Percentiles rank a stretch among this genome's conserved stretches.
Evolutionary conservation across 1,140 invertebrate species (phyloP).

Genomic region (Drosophila orena): DNA sequence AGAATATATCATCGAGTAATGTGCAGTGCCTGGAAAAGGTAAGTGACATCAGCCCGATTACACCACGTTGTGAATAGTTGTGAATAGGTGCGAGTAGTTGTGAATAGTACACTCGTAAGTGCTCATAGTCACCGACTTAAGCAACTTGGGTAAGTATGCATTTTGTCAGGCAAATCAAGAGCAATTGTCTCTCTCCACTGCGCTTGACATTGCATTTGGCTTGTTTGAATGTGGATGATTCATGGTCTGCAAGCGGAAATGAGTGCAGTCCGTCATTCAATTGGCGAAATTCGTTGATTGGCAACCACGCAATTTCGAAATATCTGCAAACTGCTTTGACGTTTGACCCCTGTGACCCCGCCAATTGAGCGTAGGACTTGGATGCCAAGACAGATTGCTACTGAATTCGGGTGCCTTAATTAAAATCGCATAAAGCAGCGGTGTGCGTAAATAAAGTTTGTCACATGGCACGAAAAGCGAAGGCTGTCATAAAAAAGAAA

Average conservation of each 20-base stretch:
- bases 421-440: conserved; percentile 66
- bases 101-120: too few species aligned
- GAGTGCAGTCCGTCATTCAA: conserved; percentile 46
- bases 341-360: too few species aligned
- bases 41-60: conserved; percentile 8
- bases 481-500: conserved; percentile 51
- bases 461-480: conserved; percentile 50
- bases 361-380: conserved; percentile 55
- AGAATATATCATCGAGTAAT: too few species aligned
- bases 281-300: conserved; percentile 62
- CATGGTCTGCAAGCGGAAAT: conserved; percentile 57
- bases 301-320: too few species aligned
- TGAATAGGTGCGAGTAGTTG: too few species aligned
- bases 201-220: conserved; percentile 74
- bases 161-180: conserved; percentile 62
- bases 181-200: conserved; percentile 77
- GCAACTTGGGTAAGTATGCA: conserved; percentile 45
- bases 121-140: not conserved
- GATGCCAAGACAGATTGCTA: conserved; percentile 28
- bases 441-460: conserved; percentile 62
- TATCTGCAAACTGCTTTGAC: too few species aligned
- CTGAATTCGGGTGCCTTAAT: conserved; percentile 29
- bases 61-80: too few species aligned
- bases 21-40: too few species aligned
- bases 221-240: too few species aligned